phyloP scores from a whole-genome alignment of 2,113 vertebrate species.

The Halcyon malimbica region DNA sequence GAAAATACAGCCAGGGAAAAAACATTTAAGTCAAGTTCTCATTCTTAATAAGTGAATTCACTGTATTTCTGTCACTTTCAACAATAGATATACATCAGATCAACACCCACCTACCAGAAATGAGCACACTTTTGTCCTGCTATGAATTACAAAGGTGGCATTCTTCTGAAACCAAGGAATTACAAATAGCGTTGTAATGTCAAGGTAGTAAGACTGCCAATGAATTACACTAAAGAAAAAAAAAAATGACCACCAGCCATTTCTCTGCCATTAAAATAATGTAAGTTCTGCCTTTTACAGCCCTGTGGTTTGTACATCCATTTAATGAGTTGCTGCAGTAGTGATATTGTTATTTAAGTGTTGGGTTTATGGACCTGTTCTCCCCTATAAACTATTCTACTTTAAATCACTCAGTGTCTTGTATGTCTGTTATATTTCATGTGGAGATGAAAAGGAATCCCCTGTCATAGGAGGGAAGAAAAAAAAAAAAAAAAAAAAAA shows the following conservation, averaged over 20 bases:
- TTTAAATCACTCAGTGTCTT: not conserved
- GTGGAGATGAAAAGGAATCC: not conserved
- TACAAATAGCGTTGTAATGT: not conserved
- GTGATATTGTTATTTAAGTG: not conserved
- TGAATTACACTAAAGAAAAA: not conserved
- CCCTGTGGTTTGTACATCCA: not conserved
- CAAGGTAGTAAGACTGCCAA: not conserved
- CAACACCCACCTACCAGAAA: not conserved
- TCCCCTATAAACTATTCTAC: not conserved
- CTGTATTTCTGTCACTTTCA: not conserved
- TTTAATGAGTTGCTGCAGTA: constrained; percentile 14
- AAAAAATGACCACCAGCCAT: not conserved
- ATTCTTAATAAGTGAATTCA: not conserved
- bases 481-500: not conserved
- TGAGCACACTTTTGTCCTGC: not conserved
- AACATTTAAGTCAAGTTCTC: not conserved
- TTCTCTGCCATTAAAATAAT: constrained; percentile 16
- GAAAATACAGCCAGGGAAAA: not conserved
- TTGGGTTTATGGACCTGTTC: not conserved
- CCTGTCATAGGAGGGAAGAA: not conserved
- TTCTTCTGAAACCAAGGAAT: constrained; percentile 14
- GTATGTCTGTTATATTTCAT: not conserved
- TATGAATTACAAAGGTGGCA: not conserved
- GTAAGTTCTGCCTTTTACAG: not conserved
- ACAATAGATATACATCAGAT: not conserved